phyloP scores from a whole-genome alignment of 2,888 invertebrate species.

The Leptinotarsa haldemani region DNA sequence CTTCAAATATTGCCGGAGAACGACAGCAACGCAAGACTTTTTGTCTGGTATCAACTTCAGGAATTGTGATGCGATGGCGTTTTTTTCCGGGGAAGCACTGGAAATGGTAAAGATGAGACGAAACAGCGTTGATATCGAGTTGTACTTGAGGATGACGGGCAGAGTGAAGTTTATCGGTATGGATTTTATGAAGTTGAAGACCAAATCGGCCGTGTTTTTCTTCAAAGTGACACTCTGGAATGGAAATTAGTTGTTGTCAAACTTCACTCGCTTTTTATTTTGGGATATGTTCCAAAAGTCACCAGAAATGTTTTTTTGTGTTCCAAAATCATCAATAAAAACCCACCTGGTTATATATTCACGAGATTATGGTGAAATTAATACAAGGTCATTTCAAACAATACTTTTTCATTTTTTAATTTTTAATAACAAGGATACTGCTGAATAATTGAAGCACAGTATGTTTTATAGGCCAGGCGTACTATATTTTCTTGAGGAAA shows the following conservation, averaged over 20 bases:
- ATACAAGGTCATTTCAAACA: too few relatives aligned
- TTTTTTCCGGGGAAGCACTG: constrained; percentile 43
- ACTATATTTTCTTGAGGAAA: too few relatives aligned
- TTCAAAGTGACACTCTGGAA: constrained; percentile 56
- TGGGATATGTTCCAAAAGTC: too few relatives aligned
- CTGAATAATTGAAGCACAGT: too few relatives aligned
- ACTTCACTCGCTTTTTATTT: too few relatives aligned
- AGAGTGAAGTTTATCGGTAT: constrained; percentile 53
- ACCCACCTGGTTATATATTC: too few relatives aligned
- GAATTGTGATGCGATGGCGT: constrained; percentile 47
- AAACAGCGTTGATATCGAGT: constrained; percentile 57
- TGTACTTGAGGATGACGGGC: constrained; percentile 52
- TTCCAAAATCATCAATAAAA: too few relatives aligned
- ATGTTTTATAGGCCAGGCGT: too few relatives aligned
- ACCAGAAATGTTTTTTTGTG: too few relatives aligned
- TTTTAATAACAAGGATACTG: too few relatives aligned
- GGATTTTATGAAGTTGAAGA: constrained; percentile 57
- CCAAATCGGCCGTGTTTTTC: constrained; percentile 46
- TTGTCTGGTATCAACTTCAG: constrained; percentile 47
- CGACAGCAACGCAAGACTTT: constrained; percentile 45
- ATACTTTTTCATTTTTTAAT: too few relatives aligned
- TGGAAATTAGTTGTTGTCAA: not conserved
- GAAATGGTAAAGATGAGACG: constrained; percentile 56
- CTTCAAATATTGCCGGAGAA: constrained; percentile 52
- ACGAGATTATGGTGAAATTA: too few relatives aligned